Evolutionary conservation across 2,797 vertebrate species (phyloP).

Genomic region (Manis crassicaudata): DNA sequence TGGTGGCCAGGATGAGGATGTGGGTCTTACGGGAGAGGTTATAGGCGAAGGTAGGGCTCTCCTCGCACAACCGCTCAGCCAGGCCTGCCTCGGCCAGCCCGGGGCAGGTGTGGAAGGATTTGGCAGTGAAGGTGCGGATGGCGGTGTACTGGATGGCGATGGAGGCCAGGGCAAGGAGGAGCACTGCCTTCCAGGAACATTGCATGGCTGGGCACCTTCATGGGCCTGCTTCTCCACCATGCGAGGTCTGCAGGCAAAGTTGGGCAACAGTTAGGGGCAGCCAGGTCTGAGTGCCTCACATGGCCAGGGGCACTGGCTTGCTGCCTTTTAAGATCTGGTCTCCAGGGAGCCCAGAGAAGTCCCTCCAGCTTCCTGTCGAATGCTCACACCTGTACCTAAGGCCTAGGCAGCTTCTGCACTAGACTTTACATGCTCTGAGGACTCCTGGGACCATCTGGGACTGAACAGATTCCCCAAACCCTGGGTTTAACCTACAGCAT

Average conservation of each 20-base stretch:
- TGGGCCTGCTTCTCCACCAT: slow-evolving; percentile 85
- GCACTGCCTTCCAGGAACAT: slow-evolving; percentile 99
- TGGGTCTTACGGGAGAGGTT: slow-evolving; percentile 93
- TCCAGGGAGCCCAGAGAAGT: background rate
- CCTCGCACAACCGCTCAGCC: slow-evolving; percentile 91
- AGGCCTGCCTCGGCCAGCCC: slow-evolving; percentile 90
- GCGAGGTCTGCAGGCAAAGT: slow-evolving; percentile 78
- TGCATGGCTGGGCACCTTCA: slow-evolving; percentile 98
- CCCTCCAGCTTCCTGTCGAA: background rate
- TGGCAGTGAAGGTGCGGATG: slow-evolving; percentile 96
- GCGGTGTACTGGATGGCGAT: slow-evolving; percentile 98
- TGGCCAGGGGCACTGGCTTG: accelerated
- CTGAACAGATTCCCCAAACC: background rate
- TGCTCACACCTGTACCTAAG: accelerated
- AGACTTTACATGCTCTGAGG: background rate
- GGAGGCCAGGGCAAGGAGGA: slow-evolving; percentile 96
- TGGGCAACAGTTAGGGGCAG: background rate
- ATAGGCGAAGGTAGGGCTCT: slow-evolving; percentile 89
- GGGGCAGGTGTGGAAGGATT: slow-evolving; percentile 94
- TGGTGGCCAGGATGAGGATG: slow-evolving; percentile 95
- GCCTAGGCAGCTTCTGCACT: background rate
- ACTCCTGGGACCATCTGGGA: background rate
- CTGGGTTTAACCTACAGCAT: background rate
- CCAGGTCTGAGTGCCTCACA: accelerated
- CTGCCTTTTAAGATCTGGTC: background rate